Conservation (phyloP, 1,140 invertebrate species). For the Rhizoglyphus robini region DNA sequence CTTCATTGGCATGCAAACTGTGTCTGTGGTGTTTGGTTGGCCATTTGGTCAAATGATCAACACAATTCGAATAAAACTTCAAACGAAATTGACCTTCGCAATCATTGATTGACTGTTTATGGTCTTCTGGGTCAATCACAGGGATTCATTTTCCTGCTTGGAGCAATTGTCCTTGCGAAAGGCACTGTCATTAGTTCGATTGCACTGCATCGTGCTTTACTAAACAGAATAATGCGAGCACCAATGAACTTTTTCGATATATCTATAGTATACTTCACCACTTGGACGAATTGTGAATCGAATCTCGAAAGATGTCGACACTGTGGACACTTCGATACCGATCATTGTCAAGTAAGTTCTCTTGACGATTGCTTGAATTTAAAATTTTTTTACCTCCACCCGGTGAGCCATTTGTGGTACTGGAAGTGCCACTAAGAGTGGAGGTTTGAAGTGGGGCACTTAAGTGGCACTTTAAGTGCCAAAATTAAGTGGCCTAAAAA, state of each 20-base stretch:
- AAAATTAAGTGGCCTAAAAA: too few species aligned
- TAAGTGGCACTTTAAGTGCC: too few species aligned
- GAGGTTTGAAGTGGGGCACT: too few species aligned
- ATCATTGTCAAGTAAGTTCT: conserved; percentile 38
- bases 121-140: conserved; percentile 23
- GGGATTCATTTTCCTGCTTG: conserved; percentile 20
- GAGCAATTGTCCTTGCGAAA: not conserved
- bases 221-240: conserved; percentile 30
- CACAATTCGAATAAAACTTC: conserved; percentile 29
- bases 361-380: not conserved
- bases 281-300: conserved; percentile 47
- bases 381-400: not conserved
- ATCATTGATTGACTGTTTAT: conserved; percentile 25
- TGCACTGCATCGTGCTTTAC: conserved; percentile 27
- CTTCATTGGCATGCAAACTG: conserved; percentile 33
- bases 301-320: conserved; percentile 51
- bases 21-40: conserved; percentile 83
- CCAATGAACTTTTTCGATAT: too few species aligned
- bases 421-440: too few species aligned
- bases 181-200: conserved; percentile 25
- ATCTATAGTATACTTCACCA: too few species aligned
- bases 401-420: too few species aligned
- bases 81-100: conserved; percentile 33
- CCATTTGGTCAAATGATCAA: conserved; percentile 42
- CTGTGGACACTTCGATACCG: conserved; percentile 48